A percentile compares a stretch with the other conserved stretches of the same genome.
phyloP scores from a whole-genome alignment of 1,140 invertebrate species.

The Drosophila equinoxialis region DNA sequence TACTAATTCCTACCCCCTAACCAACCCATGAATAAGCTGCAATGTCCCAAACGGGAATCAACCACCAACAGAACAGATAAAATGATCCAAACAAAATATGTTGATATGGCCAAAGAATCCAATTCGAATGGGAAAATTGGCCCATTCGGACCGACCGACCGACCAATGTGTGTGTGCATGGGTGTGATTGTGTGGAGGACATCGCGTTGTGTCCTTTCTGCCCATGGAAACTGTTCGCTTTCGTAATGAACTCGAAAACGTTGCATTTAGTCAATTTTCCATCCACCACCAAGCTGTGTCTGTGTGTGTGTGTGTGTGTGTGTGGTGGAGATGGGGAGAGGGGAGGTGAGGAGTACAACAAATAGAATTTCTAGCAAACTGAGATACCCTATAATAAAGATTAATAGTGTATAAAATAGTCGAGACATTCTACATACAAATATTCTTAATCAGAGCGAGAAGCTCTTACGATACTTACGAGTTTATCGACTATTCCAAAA shows the following conservation, averaged over 20 bases:
- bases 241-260: constrained; percentile 61
- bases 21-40: constrained; percentile 19
- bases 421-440: no score
- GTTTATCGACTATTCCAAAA: no score
- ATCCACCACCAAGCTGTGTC: constrained; percentile 51
- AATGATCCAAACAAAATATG: constrained; percentile 32
- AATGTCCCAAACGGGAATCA: constrained; percentile 65
- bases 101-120: constrained; percentile 56
- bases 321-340: not conserved
- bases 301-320: not conserved
- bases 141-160: constrained; percentile 44
- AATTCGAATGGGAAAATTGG: constrained; percentile 65
- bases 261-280: constrained; percentile 76
- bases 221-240: constrained; percentile 14
- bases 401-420: no score
- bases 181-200: constrained; percentile 9
- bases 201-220: constrained; percentile 7
- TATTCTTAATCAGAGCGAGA: no score
- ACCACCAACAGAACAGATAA: constrained; percentile 46
- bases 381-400: no score
- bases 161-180: not conserved
- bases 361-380: not conserved
- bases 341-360: not conserved
- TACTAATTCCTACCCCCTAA: constrained; percentile 21
- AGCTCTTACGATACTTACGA: no score